Conservation (phyloP, 1,140 invertebrate genomes). For the Drosophila sturtevanti region DNA sequence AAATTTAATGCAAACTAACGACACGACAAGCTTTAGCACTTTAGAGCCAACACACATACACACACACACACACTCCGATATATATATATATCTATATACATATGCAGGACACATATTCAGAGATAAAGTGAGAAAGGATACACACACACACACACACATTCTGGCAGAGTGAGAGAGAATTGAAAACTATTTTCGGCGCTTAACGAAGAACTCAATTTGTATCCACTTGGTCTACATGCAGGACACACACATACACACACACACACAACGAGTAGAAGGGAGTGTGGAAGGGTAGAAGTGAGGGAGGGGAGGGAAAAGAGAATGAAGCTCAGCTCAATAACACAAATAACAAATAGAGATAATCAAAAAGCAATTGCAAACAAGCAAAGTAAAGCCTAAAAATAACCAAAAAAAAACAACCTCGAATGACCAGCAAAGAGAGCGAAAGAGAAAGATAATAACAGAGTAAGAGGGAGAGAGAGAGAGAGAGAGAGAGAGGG, state of each 20-base stretch:
- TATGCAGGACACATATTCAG: background rate
- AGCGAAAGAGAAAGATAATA: background rate
- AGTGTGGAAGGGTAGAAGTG: background rate
- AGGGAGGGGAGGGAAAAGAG: background rate
- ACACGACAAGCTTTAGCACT: conserved; percentile 68
- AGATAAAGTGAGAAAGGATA: conserved; percentile 3
- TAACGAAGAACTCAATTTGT: conserved; percentile 64
- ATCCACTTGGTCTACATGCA: conserved; percentile 39
- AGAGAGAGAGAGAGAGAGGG: background rate
- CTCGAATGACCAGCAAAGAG: background rate
- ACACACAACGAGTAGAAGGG: background rate
- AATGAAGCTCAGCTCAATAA: conserved; percentile 34
- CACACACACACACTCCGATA: background rate
- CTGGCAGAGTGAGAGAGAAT: conserved; percentile 18
- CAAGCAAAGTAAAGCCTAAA: conserved; percentile 35
- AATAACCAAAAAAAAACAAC: conserved; percentile 41
- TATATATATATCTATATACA: conserved; percentile 2
- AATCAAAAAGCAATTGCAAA: conserved; percentile 68
- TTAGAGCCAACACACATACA: conserved; percentile 39
- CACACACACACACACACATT: conserved; percentile 8
- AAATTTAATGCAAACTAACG: conserved; percentile 65
- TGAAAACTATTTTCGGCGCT: conserved; percentile 62
- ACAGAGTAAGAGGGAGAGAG: too few species aligned
- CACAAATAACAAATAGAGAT: conserved; percentile 56
- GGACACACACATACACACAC: conserved; percentile 10